phyloP scores from a whole-genome alignment of 2,888 invertebrate genomes.

The Eupithecia insigniata region DNA sequence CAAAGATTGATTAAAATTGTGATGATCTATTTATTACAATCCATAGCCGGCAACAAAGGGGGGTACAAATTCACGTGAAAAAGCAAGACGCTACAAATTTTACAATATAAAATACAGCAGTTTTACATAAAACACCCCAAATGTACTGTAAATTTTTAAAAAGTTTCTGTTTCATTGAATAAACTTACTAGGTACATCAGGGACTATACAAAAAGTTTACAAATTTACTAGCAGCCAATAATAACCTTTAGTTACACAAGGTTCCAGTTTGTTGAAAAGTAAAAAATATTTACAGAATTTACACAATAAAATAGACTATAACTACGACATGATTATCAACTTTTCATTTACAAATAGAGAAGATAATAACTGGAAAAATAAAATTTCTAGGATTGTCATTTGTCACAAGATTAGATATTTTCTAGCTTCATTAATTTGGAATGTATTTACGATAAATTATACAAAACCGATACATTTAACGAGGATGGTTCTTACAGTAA shows the following conservation, averaged over 20 bases:
- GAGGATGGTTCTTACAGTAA: slow-evolving; percentile 26
- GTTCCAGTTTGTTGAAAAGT: slow-evolving; percentile 22
- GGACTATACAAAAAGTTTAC: slow-evolving; percentile 8
- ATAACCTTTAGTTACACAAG: neutral
- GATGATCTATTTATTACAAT: slow-evolving; percentile 76
- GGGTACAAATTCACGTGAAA: slow-evolving; percentile 49
- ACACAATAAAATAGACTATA: slow-evolving; percentile 45
- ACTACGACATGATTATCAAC: neutral
- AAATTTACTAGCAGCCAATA: slow-evolving; percentile 16
- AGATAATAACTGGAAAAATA: neutral
- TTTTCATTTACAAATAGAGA: neutral
- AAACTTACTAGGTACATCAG: neutral
- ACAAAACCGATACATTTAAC: slow-evolving; percentile 15
- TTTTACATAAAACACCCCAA: slow-evolving; percentile 20
- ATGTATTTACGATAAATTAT: slow-evolving; percentile 39
- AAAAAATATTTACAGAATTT: slow-evolving; percentile 67
- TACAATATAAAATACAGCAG: slow-evolving; percentile 31
- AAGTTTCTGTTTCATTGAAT: neutral
- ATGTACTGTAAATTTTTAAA: slow-evolving; percentile 5
- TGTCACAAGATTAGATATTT: slow-evolving; percentile 17
- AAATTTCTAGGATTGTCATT: slow-evolving; percentile 5
- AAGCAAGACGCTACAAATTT: slow-evolving; percentile 40
- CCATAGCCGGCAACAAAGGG: slow-evolving; percentile 73
- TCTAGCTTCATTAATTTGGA: slow-evolving; percentile 41
- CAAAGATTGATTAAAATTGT: slow-evolving; percentile 69